Base-by-base conservation (phyloP, 1,140 invertebrate genomes). In the Aphidius gifuensis region DNA sequence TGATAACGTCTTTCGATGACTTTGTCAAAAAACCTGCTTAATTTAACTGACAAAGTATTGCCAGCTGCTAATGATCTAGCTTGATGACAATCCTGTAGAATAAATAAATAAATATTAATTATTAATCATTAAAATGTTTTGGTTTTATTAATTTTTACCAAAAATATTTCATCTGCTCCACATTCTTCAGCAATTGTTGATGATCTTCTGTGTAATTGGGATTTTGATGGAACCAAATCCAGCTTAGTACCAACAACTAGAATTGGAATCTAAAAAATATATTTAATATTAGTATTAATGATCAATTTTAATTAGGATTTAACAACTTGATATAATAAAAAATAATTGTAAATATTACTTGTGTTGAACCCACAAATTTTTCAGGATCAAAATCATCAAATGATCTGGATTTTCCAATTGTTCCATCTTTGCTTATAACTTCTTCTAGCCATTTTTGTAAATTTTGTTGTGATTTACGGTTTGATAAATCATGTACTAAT, bases 401-500 rank as follows among this genome's bases (percentile, higher is more conserved):
- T 0, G 66, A 58, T 58, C 80, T 82, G 44, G 72, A 66, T 57
- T 70, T 73, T 42, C 68, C 71, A 38, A 78, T 82, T 78, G 80
- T 85, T 44, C 76, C 84, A 60, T 93, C 92, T 80, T 87, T 89
- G 76, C 90, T 92, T 44, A 96, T 81, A 50, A 97, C 89, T 83
- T 98, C 96, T 60, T 88, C 86, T 4, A 98, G 78, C 96, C 96
- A 98, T 80, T 94, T 92, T 64, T 90, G 86, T 51, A 98, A 82
- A 83, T 98, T 97, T 64, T 93, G 86, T 78, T 98, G 92, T 56
- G 94, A 97, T 79, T 98, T 98, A 69, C 92, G 85, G 78, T 98
- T 99, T 32, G 93, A 96, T 68, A 98, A 84, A 83, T 99, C 97
- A 82, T 98, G 95, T 9, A 98, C 94, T 51, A 98, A 82, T 70